A percentile compares a stretch with the other conserved stretches of the same genome.
Conservation (phyloP, 2,797 vertebrate species). For the Oreochromis mossambicus region DNA sequence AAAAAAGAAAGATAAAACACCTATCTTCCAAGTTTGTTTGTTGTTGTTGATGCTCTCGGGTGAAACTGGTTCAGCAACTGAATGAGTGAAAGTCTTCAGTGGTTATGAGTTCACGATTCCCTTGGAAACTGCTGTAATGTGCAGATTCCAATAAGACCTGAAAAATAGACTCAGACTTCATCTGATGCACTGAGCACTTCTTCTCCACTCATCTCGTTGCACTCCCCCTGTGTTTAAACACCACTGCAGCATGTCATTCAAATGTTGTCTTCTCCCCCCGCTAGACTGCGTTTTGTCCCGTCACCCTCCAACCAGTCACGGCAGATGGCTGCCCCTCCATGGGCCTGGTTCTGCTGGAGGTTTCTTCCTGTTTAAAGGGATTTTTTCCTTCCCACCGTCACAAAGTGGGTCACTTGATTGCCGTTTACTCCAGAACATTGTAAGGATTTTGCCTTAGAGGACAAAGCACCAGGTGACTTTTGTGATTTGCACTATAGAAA, state of each 20-base stretch:
- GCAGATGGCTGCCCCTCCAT: background rate
- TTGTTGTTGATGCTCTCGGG: background rate
- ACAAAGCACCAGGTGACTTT: background rate
- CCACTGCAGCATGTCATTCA: background rate
- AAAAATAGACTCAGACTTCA: background rate
- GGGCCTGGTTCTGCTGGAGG: background rate
- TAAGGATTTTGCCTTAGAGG: background rate
- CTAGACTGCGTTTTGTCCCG: rapidly evolving
- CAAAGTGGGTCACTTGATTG: background rate
- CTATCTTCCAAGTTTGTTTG: background rate
- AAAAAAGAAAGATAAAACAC: background rate
- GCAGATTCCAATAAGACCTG: background rate
- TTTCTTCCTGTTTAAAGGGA: background rate
- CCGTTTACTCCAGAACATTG: background rate
- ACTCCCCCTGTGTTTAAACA: background rate
- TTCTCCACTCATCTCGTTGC: background rate
- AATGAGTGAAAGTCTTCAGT: background rate
- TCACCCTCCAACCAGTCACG: background rate
- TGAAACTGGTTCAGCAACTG: background rate
- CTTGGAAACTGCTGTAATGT: background rate
- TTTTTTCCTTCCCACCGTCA: background rate
- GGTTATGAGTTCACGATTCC: background rate
- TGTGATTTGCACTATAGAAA: background rate
- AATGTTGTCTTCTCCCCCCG: rapidly evolving
- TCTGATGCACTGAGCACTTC: background rate